phyloP scores from a whole-genome alignment of 37 sponge, comb jelly and placozoan genomes.

The Geodia barretti region DNA sequence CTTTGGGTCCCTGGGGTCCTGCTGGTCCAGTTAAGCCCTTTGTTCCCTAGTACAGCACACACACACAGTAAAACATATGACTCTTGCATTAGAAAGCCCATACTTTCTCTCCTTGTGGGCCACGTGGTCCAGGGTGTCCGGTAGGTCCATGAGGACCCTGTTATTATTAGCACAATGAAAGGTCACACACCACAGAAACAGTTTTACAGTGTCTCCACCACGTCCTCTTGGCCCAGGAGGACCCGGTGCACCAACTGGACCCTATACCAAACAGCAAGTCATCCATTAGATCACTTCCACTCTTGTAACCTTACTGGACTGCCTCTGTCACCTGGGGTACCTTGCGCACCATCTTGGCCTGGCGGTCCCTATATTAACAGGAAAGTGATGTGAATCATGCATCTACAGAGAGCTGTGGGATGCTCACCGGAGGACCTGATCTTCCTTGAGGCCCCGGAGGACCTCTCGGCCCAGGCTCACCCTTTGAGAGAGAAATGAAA shows the following conservation, averaged over 20 bases:
- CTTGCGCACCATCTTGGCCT: slow-evolving; percentile 61
- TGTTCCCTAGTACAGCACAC: slow-evolving; percentile 37
- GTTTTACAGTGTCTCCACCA: slow-evolving; percentile 41
- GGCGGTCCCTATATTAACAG: slow-evolving; percentile 46
- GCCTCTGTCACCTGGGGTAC: slow-evolving; percentile 64
- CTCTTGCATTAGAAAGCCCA: too few species aligned
- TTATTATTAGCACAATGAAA: too few species aligned
- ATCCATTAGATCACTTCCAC: background rate
- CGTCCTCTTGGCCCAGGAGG: slow-evolving; percentile 62
- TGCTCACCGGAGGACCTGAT: slow-evolving; percentile 49
- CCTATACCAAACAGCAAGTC: slow-evolving; percentile 17
- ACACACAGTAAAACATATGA: too few species aligned
- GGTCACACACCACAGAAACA: slow-evolving; percentile 7
- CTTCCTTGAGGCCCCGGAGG: slow-evolving; percentile 65
- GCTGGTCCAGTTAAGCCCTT: slow-evolving; percentile 42
- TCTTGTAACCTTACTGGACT: slow-evolving; percentile 32
- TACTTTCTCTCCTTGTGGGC: slow-evolving; percentile 50
- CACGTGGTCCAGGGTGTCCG: slow-evolving; percentile 53
- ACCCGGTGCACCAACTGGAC: slow-evolving; percentile 61
- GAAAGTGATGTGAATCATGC: background rate
- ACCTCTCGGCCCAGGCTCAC: slow-evolving; percentile 51
- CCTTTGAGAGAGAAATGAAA: too few species aligned
- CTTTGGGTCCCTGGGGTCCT: slow-evolving; percentile 61
- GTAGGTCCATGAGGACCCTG: slow-evolving; percentile 45
- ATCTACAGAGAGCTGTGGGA: too few species aligned